Conservation (phyloP, 2,888 invertebrate genomes). For the Hedychridium roseum region DNA sequence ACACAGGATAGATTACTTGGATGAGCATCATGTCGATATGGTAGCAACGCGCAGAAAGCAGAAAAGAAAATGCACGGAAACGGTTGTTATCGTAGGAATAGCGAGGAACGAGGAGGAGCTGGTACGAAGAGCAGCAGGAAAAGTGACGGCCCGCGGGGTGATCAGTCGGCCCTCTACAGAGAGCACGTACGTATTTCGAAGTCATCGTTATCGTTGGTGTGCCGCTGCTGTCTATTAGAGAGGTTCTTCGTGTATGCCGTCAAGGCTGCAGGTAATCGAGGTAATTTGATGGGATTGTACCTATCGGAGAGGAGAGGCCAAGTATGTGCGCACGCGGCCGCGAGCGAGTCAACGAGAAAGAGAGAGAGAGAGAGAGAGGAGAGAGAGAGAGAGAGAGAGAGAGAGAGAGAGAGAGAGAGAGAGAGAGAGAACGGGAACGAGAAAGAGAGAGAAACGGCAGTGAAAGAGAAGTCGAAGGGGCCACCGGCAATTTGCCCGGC, state of each 20-base stretch:
- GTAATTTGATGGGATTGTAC: slow-evolving; percentile 52
- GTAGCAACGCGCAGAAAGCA: no score
- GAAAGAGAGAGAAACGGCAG: background rate
- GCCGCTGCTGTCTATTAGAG: slow-evolving; percentile 41
- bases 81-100: no score
- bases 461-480: slow-evolving; percentile 33
- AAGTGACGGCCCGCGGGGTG: background rate
- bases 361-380: slow-evolving; percentile 14
- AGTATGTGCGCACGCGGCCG: no score
- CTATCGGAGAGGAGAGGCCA: slow-evolving; percentile 33
- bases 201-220: slow-evolving; percentile 33
- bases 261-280: slow-evolving; percentile 51
- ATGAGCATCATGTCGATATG: no score
- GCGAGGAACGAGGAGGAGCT: no score
- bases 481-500: slow-evolving; percentile 45
- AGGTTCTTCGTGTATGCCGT: slow-evolving; percentile 34
- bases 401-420: slow-evolving; percentile 10
- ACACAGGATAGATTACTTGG: no score
- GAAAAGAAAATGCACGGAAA: no score
- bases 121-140: slow-evolving; percentile 7
- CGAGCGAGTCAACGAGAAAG: no score
- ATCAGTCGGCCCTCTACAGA: no score
- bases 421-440: slow-evolving; percentile 1
- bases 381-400: slow-evolving; percentile 14
- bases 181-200: slow-evolving; percentile 22